Evolutionary conservation across 2,113 vertebrate genomes (phyloP).

Genomic region (Siniperca chuatsi): DNA sequence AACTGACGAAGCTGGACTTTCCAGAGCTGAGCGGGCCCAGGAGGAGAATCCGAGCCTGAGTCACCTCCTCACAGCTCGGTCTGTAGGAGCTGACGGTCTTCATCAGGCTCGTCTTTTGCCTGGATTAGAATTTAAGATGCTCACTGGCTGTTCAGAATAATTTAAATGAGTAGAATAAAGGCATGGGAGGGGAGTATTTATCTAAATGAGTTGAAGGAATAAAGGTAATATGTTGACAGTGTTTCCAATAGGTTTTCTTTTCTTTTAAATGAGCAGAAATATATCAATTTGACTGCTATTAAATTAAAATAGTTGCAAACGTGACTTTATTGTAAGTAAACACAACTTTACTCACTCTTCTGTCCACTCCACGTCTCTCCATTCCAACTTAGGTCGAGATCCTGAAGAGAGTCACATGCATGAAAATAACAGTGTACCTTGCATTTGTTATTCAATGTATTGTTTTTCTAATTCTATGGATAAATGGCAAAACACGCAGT

Average conservation of each 20-base stretch:
- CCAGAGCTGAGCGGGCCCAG: conserved; percentile 81
- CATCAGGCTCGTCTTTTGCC: conserved; percentile 71
- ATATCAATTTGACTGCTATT: fast-evolving
- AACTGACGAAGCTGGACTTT: conserved; percentile 86
- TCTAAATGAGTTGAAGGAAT: not conserved
- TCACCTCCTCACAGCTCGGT: conserved; percentile 42
- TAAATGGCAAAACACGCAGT: not conserved
- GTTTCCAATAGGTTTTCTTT: not conserved
- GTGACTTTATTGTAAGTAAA: not conserved
- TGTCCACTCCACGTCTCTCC: conserved; percentile 73
- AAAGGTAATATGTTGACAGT: not conserved
- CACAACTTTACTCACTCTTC: conserved; percentile 64
- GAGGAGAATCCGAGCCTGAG: conserved; percentile 77
- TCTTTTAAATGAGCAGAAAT: not conserved
- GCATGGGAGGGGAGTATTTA: not conserved
- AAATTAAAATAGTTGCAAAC: not conserved
- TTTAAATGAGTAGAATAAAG: not conserved
- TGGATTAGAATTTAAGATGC: conserved; percentile 30
- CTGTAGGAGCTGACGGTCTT: conserved; percentile 69
- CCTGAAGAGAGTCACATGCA: not conserved
- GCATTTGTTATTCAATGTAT: not conserved
- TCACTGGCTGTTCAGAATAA: not conserved
- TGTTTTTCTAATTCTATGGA: not conserved
- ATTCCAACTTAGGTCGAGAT: conserved; percentile 24
- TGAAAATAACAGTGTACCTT: too few relatives aligned